Base-by-base conservation (phyloP, 2,888 invertebrate genomes). In the Acanthoscelides obtectus region DNA sequence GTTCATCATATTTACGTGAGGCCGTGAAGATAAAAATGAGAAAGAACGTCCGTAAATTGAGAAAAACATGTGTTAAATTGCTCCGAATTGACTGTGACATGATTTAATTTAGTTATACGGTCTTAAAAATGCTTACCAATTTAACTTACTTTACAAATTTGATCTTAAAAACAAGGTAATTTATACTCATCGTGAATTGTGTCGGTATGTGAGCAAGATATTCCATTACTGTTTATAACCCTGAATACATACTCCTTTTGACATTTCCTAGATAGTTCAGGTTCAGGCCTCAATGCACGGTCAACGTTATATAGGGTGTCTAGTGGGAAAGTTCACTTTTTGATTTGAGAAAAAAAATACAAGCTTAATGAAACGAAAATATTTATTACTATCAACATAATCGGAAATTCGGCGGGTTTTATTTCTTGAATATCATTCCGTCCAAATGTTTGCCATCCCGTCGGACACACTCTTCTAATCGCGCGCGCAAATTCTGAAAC, bases 41-140 rank as follows among this genome's bases (percentile, higher is more conserved):
- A 45, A 12, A 45, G 74, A 76, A 72, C 75, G 70, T 75, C 72
- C 71, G 69, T 72, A 70, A 75, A 75, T 76, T 75, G 72, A 74
- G 75, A 70, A 76, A 76, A 76, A 74, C 75, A 75, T 70, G 73
- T 68, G 70, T 74, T 81, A 83, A 83, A 83, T 83, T 83, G 82
- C 77, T 79, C 81, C 80, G 81, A 83, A 83, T 83, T 83, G 82
- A 79, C 79, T 80, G 79, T 82, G 83, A 83, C 83, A 83, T 77
- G 83, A 83, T 83, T 83, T 83, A 83, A 83, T 82, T 81, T 79
- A 73, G 75, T 78, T 79, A 78, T 70, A 71, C 68, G 70, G 20
- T 66, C 66, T 12, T 22, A 66, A 70, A 74, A 74, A 75, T 76
- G 72, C 73, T 71, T 69, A 73, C 71, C 75, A 76, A 76, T 76